These are phyloP conservation scores for Caenorhabditis afra DNA, from an alignment of 2,888 invertebrate species.

Conservation along the genomic window DNA sequence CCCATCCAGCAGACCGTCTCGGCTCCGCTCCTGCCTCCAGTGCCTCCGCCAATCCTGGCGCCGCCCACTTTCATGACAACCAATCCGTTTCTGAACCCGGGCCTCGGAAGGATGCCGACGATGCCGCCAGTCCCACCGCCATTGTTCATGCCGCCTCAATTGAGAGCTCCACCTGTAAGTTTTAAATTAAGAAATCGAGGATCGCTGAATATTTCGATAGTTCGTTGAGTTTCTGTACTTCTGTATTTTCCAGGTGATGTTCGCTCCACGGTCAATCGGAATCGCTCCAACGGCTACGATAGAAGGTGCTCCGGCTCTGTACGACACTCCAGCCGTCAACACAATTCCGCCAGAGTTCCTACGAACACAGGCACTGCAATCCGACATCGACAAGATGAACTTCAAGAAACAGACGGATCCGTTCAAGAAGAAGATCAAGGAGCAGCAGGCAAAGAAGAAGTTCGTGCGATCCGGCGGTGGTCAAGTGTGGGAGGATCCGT, in stretches of 20 bases:
- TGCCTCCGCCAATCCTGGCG: slow-evolving; percentile 25
- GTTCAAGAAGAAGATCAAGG: slow-evolving; percentile 64
- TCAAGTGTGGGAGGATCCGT: slow-evolving; percentile 93
- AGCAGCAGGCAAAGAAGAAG: slow-evolving; percentile 78
- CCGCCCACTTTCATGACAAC: background rate
- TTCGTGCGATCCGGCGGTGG: slow-evolving; percentile 78
- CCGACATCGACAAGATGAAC: slow-evolving; percentile 77
- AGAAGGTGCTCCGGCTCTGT: slow-evolving; percentile 64
- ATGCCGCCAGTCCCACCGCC: slow-evolving; percentile 45
- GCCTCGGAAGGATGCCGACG: slow-evolving; percentile 23
- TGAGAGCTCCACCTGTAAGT: slow-evolving; percentile 45
- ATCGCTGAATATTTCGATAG: no score
- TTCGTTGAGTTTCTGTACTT: no score
- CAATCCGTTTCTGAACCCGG: slow-evolving; percentile 43
- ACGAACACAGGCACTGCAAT: slow-evolving; percentile 58
- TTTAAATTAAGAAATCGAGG: background rate
- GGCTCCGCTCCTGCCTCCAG: slow-evolving; percentile 23
- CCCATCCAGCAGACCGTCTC: slow-evolving; percentile 2
- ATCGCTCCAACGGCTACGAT: slow-evolving; percentile 57
- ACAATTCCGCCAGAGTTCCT: slow-evolving; percentile 46
- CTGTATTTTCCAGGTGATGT: slow-evolving; percentile 27
- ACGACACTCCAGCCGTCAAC: slow-evolving; percentile 48
- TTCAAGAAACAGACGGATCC: slow-evolving; percentile 71
- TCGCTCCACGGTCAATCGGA: slow-evolving; percentile 24
- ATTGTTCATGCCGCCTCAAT: slow-evolving; percentile 56